Base-by-base conservation (phyloP, 2,113 vertebrate species). In the Numenius arquata region DNA sequence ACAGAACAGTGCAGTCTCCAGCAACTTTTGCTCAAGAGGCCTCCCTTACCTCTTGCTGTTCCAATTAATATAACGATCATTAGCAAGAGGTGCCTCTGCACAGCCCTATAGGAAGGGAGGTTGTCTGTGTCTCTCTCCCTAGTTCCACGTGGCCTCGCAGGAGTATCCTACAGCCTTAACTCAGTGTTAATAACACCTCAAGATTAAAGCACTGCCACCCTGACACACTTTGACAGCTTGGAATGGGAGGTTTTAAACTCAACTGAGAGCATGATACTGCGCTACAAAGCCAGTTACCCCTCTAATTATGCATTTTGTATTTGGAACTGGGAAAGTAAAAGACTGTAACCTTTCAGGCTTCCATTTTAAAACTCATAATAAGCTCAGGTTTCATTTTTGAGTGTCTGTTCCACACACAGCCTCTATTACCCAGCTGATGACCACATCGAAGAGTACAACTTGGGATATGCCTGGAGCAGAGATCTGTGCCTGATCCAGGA, bases 341-440 rank as follows among this genome's bases (percentile, higher is more conserved):
- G 43, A 78, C 30, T 50, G 50, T 59, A 77, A 93, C 74, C 53
- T 87, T 89, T 75, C 80, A 95, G 70, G 58, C 84, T 95, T 94
- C 65, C 70, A 65, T 89, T 87, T 89, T 15, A 78, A 90, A 90
- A 68, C 26, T 29, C 61, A 30, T 56, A 67, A 77, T 52, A 63
- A 89, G 43, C 61, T 84, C 89, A 56, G 70, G 27, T 92, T 90
- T 77, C 68, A 70, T 79, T 94, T 89, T 11, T 50, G 20, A 95
- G 34, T 43, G 83, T 20, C 72, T 77, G 43, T 36, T 92, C 63
- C 68, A 71, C 65, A 26, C 22, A 62, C 16, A 88, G 66, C 16
- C 43, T 71, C 30, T 80, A 81, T 67, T 76, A 93, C 63, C 29
- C 38, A 71, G 43, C 32, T 67, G 56, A 81, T 50, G 84, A 89